Base-by-base conservation (phyloP, 2,113 vertebrate species). In the Gadus macrocephalus region DNA sequence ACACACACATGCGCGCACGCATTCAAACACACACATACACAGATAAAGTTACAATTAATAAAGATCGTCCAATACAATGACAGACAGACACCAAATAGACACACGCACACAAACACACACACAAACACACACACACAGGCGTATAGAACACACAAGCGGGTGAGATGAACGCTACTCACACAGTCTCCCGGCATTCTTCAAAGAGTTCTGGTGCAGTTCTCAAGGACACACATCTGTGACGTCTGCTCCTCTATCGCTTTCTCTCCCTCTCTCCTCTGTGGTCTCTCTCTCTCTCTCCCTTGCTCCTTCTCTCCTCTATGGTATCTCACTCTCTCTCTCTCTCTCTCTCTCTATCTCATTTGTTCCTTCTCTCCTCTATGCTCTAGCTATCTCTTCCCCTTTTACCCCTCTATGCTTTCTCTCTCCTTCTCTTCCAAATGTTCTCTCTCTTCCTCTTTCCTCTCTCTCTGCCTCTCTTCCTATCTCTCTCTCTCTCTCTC, bases 151-250 rank as follows among this genome's bases (percentile, higher is more conserved):
- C 82, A 71, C 89, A 76, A 83, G 83, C 88, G 85, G 88, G 90
- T 91, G 90, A 91, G 93, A 93, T 91, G 86, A 91, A 90, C 88
- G 88, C 85, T 97, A 98, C 96, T 98, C 92, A 98, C 96, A 92
- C 89, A 88, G 91, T 95, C 93, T 91, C 87, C 94, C 91, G 91
- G 93, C 93, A 91, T 88, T 94, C 94, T 95, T 95, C 94, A 93
- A 94, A 96, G 96, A 98, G 93, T 97, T 96, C 94, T 85, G 94
- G 92, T 96, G 95, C 95, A 95, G 94, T 94, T 97, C 85, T 98
- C 96, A 98, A 98, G 96, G 96, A 96, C 96, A 96, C 95, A 72
- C 85, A 95, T 91, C 90, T 93, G 92, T 94, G 92, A 93, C 93
- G 92, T 89, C 85, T 38, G 31, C 38, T 58, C 31, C 66, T 67